Evolutionary conservation across 1,140 invertebrate species (phyloP).

Genomic region (Spodoptera frugiperda): DNA sequence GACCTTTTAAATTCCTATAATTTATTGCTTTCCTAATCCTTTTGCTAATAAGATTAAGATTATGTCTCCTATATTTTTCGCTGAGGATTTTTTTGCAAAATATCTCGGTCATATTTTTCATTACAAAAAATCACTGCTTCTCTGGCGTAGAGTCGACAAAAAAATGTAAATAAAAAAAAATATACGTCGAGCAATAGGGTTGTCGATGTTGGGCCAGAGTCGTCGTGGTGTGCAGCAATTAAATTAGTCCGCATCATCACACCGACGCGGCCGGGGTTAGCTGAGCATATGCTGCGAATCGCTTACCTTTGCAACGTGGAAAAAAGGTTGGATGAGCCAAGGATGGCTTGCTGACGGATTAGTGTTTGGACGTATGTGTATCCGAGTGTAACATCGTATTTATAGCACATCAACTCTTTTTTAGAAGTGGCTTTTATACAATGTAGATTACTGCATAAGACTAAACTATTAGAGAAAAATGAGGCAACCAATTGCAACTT

Average conservation of each 20-base stretch:
- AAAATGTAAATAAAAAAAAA: conserved; percentile 53
- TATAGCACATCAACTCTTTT: too few species aligned
- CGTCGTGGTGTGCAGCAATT: conserved; percentile 64
- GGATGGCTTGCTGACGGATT: not conserved
- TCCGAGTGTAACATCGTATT: too few species aligned
- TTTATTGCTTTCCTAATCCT: conserved; percentile 54
- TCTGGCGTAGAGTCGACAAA: not conserved
- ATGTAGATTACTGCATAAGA: too few species aligned
- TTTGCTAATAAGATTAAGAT: conserved; percentile 47
- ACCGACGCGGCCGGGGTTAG: conserved; percentile 42
- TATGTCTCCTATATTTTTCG: not conserved
- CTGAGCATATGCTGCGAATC: conserved; percentile 49
- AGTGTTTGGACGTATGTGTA: not conserved
- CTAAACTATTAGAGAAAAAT: too few species aligned
- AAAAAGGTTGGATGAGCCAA: conserved; percentile 16
- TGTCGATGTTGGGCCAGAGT: conserved; percentile 50
- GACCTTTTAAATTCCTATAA: conserved; percentile 51
- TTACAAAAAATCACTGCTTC: not conserved
- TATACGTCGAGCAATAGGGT: conserved; percentile 44
- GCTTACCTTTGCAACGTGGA: conserved; percentile 34
- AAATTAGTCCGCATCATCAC: conserved; percentile 77
- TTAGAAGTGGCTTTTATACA: too few species aligned
- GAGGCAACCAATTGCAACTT: too few species aligned
- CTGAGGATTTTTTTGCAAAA: not conserved
- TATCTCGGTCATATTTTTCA: not conserved